Percentiles rank a stretch among this genome's conserved stretches.
These are phyloP conservation scores for Clarias gariepinus DNA, from an alignment of 2,113 vertebrate genomes.

Conservation along the genomic window DNA sequence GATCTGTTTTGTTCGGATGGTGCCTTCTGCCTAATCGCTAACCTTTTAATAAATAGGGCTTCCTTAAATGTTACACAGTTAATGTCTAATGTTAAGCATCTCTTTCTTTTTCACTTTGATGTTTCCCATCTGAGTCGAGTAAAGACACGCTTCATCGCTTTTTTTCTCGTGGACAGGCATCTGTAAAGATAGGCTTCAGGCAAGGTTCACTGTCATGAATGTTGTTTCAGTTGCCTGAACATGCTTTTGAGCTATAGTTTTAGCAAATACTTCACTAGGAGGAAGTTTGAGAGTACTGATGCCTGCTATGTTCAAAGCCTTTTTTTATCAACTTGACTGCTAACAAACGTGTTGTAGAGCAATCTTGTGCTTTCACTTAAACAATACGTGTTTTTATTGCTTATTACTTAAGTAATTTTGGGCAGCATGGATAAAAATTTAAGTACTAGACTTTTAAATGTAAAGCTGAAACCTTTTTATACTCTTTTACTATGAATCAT, in stretches of 20 bases:
- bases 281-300: background rate
- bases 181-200: constrained; percentile 49
- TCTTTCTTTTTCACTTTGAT: constrained; percentile 23
- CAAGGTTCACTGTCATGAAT: constrained; percentile 57
- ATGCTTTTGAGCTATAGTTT: background rate
- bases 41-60: background rate
- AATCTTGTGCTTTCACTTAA: background rate
- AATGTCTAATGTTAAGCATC: background rate
- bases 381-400: background rate
- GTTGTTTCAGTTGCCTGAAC: constrained; percentile 43
- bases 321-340: background rate
- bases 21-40: background rate
- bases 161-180: constrained; percentile 27
- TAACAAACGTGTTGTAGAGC: background rate
- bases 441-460: background rate
- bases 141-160: constrained; percentile 51
- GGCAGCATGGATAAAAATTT: background rate
- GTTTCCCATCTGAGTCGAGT: constrained; percentile 46
- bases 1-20: background rate
- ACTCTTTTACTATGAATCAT: background rate
- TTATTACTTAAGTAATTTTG: background rate
- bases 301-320: background rate
- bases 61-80: background rate
- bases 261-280: background rate
- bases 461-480: background rate